Evolutionary conservation across 2,888 invertebrate genomes (phyloP), one percentile per base, ranked within the genome.

Genomic region (Pristionchus fissidentatus): DNA sequence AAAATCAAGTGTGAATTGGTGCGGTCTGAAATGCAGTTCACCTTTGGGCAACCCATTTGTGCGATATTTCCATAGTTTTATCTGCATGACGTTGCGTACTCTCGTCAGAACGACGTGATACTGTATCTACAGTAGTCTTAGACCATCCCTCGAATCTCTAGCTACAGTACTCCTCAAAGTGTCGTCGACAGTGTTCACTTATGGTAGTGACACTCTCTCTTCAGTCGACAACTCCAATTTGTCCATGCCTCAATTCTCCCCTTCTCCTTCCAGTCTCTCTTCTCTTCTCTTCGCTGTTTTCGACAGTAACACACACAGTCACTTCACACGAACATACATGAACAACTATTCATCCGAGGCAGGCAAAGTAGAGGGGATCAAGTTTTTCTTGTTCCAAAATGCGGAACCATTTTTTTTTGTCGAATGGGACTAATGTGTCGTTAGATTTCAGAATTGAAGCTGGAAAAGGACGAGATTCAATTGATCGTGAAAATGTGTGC

Each of bases 261-360:
- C 22, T 8, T 66, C n/a, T n/a, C n/a, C n/a, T n/a, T n/a, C n/a
- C n/a, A n/a, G n/a, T n/a, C n/a, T n/a, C n/a, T n/a, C n/a, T n/a
- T n/a, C 15, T 5, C 66, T 66, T 66, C 38, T 26, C n/a, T 3
- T n/a, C 38, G 66, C n/a, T 66, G 66, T 66, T 66, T 66, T 66
- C 66, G 66, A 66, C 66, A 66, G n/a, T n/a, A n/a, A n/a, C n/a
- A n/a, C n/a, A n/a, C n/a, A n/a, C n/a, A n/a, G 66, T 66, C 66
- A 66, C 66, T 66, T 66, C 32, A 32, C 29, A 62, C 32, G n/a
- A n/a, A 62, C 66, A 66, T 41, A 38, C 66, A 38, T 41, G 38
- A 66, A 66, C 32, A 66, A 66, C 66, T 66, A 66, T 66, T 66
- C 66, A n/a, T n/a, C n/a, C n/a, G n/a, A n/a, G n/a, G n/a, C n/a